phyloP scores from a whole-genome alignment of 2,888 invertebrate genomes.

The Diogma glabrata region DNA sequence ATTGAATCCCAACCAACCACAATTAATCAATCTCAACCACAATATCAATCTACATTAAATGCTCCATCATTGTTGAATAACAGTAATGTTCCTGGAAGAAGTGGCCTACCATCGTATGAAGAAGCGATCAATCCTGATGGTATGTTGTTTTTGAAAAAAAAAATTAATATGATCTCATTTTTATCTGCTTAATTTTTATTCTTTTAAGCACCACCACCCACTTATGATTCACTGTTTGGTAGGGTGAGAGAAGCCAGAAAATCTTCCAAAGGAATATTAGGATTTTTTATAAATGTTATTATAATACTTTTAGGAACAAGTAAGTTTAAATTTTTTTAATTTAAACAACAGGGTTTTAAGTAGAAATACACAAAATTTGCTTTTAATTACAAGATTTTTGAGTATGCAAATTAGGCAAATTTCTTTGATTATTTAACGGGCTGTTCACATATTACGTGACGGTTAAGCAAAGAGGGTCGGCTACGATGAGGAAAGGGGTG shows the following conservation, averaged over 20 bases:
- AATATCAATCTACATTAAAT: not conserved
- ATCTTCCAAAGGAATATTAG: conserved; percentile 45
- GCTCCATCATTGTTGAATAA: not conserved
- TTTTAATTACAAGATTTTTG: too few species aligned
- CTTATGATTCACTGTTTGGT: conserved; percentile 55
- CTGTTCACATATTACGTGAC: too few species aligned
- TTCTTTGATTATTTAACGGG: too few species aligned
- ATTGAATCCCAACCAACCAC: not conserved
- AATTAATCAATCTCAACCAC: conserved; percentile 2
- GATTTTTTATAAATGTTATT: conserved; percentile 48
- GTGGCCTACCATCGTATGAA: conserved; percentile 5
- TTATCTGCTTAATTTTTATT: conserved; percentile 13
- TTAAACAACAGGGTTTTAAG: too few species aligned
- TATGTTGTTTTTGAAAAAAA: not conserved
- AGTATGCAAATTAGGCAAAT: too few species aligned
- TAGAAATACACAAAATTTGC: too few species aligned
- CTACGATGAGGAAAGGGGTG: too few species aligned
- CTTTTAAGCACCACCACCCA: conserved; percentile 47
- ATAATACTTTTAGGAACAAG: conserved; percentile 49
- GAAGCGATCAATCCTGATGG: conserved; percentile 7
- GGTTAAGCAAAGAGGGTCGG: too few species aligned
- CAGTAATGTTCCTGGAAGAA: not conserved
- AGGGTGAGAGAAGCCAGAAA: conserved; percentile 48
- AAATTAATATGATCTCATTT: not conserved
- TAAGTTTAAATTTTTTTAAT: too few species aligned